Conservation (phyloP, 37 sponge, comb jelly and placozoan species). For the Tethya wilhelma region DNA sequence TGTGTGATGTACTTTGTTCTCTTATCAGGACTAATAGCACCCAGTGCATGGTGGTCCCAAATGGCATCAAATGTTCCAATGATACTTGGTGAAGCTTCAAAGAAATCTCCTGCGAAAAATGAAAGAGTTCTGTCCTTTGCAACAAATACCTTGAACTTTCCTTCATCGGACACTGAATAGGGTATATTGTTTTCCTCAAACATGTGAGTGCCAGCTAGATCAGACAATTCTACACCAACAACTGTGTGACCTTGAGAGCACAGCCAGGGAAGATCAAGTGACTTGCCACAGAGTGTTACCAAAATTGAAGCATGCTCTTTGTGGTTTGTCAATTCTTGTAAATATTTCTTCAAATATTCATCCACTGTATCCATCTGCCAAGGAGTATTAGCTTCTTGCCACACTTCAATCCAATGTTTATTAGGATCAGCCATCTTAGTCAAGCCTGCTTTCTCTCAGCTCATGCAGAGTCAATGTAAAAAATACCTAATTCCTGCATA, state of each 20-base stretch:
- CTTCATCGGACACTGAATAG: neutral
- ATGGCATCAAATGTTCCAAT: slow-evolving; percentile 66
- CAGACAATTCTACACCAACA: slow-evolving; percentile 61
- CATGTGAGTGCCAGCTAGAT: slow-evolving; percentile 38
- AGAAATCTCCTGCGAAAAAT: slow-evolving; percentile 50
- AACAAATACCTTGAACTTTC: slow-evolving; percentile 24
- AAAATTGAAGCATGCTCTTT: slow-evolving; percentile 12
- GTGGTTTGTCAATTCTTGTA: neutral
- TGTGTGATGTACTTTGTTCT: slow-evolving; percentile 34
- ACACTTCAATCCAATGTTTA: neutral
- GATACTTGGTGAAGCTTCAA: slow-evolving; percentile 17
- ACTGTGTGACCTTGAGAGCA: slow-evolving; percentile 54
- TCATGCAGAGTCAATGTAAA: too few species aligned
- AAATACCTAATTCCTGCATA: neutral
- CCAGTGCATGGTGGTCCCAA: slow-evolving; percentile 69
- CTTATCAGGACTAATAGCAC: slow-evolving; percentile 43
- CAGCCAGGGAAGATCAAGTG: slow-evolving; percentile 61
- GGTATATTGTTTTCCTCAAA: slow-evolving; percentile 58
- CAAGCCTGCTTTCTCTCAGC: too few species aligned
- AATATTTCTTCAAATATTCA: slow-evolving; percentile 3
- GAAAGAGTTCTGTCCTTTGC: slow-evolving; percentile 45
- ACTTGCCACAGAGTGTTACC: slow-evolving; percentile 75
- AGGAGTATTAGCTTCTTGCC: slow-evolving; percentile 11
- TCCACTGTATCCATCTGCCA: slow-evolving; percentile 51
- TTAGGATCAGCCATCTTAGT: too few species aligned